phyloP scores from a whole-genome alignment of 2,888 invertebrate genomes.

The Nowickia ferox region DNA sequence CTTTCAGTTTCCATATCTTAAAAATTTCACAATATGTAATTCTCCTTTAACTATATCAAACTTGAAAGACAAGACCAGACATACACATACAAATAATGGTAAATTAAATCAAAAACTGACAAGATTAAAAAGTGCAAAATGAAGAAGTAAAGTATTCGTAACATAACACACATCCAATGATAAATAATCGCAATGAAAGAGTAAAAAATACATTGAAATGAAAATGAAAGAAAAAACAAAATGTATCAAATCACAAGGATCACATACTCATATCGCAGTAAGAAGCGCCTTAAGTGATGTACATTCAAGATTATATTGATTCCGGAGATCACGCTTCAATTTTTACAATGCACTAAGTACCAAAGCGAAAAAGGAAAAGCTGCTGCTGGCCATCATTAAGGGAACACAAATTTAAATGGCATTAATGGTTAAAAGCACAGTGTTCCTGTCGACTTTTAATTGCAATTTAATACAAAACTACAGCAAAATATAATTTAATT shows the following conservation, averaged over 20 bases:
- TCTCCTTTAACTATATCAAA: slow-evolving; percentile 13
- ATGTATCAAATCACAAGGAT: slow-evolving; percentile 52
- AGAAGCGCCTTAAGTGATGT: slow-evolving; percentile 68
- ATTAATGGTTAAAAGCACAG: slow-evolving; percentile 41
- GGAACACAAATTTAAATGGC: slow-evolving; percentile 37
- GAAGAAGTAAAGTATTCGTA: slow-evolving; percentile 5
- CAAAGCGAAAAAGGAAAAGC: slow-evolving; percentile 44
- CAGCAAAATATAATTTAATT: slow-evolving; percentile 71
- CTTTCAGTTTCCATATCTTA: slow-evolving; percentile 51
- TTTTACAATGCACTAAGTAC: slow-evolving; percentile 44
- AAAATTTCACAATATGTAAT: slow-evolving; percentile 45
- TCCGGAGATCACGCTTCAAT: slow-evolving; percentile 68
- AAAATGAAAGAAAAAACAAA: background rate
- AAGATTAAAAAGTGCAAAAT: slow-evolving; percentile 48
- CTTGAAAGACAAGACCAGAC: slow-evolving; percentile 20
- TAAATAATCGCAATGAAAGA: slow-evolving; percentile 4
- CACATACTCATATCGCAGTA: slow-evolving; percentile 57
- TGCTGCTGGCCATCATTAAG: background rate
- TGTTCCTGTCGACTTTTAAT: slow-evolving; percentile 63
- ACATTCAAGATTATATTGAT: slow-evolving; percentile 67
- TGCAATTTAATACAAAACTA: slow-evolving; percentile 63
- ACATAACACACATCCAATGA: slow-evolving; percentile 33
- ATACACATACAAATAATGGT: background rate
- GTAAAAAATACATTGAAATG: slow-evolving; percentile 16
- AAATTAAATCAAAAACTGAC: slow-evolving; percentile 40